Evolutionary conservation across 2,888 invertebrate genomes (phyloP).

Genomic region (Cheilosia grossa): DNA sequence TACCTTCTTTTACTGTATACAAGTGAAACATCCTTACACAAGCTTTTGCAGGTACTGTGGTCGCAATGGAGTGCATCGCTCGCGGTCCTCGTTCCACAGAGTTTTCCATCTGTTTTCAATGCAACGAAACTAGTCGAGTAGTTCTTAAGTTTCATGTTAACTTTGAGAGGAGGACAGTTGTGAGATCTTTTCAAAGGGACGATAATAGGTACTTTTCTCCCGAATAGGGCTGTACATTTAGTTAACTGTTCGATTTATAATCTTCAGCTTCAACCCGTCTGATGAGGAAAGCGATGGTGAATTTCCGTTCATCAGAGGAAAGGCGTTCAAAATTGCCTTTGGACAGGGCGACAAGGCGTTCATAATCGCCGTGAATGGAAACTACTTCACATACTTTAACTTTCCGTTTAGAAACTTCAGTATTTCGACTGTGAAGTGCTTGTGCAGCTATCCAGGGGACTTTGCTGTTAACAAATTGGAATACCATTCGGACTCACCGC

Average conservation of each 20-base stretch:
- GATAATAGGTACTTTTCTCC: conserved; percentile 80
- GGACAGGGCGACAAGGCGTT: conserved; percentile 82
- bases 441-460: conserved; percentile 80
- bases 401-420: conserved; percentile 81
- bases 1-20: conserved; percentile 42
- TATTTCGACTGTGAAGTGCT: conserved; percentile 82
- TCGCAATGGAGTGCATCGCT: conserved; percentile 82
- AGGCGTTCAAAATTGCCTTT: conserved; percentile 82
- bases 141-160: conserved; percentile 81
- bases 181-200: conserved; percentile 80
- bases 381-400: conserved; percentile 82
- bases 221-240: neutral
- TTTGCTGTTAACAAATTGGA: conserved; percentile 81
- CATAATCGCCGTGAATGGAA: conserved; percentile 82
- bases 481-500: conserved; percentile 82
- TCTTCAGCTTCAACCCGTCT: conserved; percentile 78
- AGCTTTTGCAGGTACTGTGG: conserved; percentile 79
- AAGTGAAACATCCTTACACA: neutral
- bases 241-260: neutral
- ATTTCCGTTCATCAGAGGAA: conserved; percentile 82
- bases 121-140: conserved; percentile 81
- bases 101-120: conserved; percentile 82
- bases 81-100: conserved; percentile 81
- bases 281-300: conserved; percentile 83
- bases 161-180: conserved; percentile 80